Evolutionary conservation across 2,888 invertebrate species (phyloP).

Genomic region (Mamestra brassicae): DNA sequence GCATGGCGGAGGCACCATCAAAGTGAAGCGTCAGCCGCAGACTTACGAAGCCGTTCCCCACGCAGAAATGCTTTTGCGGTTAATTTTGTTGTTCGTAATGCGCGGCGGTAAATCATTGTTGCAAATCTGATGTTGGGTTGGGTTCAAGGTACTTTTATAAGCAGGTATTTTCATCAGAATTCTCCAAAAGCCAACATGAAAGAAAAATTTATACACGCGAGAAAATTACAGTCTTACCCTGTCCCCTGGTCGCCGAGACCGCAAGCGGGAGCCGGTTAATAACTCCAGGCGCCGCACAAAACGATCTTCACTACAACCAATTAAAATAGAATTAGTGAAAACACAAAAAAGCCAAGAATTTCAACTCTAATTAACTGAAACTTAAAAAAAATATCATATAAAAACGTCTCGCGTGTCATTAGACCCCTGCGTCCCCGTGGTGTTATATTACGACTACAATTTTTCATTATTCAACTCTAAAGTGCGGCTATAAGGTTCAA

Average conservation of each 20-base stretch:
- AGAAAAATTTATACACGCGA: not conserved
- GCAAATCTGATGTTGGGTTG: constrained; percentile 28
- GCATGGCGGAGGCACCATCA: constrained; percentile 61
- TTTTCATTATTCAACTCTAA: constrained; percentile 31
- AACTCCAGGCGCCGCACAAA: constrained; percentile 66
- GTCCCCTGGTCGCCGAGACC: constrained; percentile 12
- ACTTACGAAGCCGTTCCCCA: constrained; percentile 19
- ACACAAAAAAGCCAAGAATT: constrained; percentile 73
- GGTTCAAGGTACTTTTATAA: constrained; percentile 1
- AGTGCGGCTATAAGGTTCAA: constrained; percentile 29
- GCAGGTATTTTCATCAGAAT: constrained; percentile 13
- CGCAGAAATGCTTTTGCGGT: constrained; percentile 38
- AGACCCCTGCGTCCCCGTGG: constrained; percentile 80
- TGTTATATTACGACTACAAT: constrained; percentile 38
- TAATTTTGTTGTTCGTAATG: constrained; percentile 47
- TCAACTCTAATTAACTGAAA: constrained; percentile 83
- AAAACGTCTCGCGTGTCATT: constrained; percentile 85
- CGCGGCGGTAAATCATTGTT: constrained; percentile 45
- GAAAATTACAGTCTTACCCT: not conserved
- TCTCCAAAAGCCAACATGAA: not conserved
- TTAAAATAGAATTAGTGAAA: constrained; percentile 81
- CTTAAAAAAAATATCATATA: constrained; percentile 69
- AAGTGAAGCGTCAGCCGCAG: constrained; percentile 40
- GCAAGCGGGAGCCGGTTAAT: constrained; percentile 39
- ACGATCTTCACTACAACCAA: constrained; percentile 68